A percentile compares a stretch with the other conserved stretches of the same genome.
Evolutionary conservation across 2,888 invertebrate genomes (phyloP).

Genomic region (Euclidia mi): DNA sequence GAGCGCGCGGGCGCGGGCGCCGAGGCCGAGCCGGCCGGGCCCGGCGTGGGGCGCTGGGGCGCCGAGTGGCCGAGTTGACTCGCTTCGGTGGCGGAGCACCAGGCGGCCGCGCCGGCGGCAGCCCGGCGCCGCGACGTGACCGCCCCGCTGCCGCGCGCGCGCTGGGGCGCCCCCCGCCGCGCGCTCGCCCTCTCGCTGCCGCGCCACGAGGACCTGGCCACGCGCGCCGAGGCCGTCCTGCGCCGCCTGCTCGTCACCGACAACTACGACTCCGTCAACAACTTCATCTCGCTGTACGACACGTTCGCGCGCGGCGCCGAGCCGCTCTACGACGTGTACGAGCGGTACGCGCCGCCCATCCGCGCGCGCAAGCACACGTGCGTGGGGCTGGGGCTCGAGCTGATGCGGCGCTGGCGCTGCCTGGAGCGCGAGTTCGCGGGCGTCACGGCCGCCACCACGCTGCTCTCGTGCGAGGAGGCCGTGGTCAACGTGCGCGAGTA

Average conservation of each 20-base stretch:
- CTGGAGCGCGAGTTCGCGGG: conserved; percentile 92
- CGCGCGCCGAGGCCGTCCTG: conserved; percentile 94
- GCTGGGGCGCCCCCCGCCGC: conserved; percentile 78
- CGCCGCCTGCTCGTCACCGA: conserved; percentile 95
- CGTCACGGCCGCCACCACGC: conserved; percentile 89
- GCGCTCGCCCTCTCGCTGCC: conserved; percentile 72
- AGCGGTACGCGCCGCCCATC: conserved; percentile 94
- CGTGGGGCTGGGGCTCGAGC: conserved; percentile 94
- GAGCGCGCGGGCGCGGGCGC: conserved; percentile 70
- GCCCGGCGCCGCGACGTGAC: conserved; percentile 86
- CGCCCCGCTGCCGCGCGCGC: conserved; percentile 93
- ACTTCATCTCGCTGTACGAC: conserved; percentile 93
- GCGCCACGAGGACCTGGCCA: conserved; percentile 95
- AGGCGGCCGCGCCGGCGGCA: conserved; percentile 69
- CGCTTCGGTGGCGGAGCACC: conserved; percentile 89
- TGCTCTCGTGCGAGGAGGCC: conserved; percentile 97
- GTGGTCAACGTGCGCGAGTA: conserved; percentile 90
- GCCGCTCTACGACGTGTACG: conserved; percentile 93
- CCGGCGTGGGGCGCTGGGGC: conserved; percentile 97
- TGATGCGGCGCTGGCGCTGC: conserved; percentile 91
- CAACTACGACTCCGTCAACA: conserved; percentile 97
- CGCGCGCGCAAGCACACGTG: conserved; percentile 95
- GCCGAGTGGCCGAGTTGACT: conserved; percentile 99
- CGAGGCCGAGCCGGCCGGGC: conserved; percentile 90
- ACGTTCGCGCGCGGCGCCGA: conserved; percentile 90